A percentile compares a stretch with the other conserved stretches of the same genome.
Conservation (phyloP, 1,140 invertebrate species). For the Diorhabda carinulata region DNA sequence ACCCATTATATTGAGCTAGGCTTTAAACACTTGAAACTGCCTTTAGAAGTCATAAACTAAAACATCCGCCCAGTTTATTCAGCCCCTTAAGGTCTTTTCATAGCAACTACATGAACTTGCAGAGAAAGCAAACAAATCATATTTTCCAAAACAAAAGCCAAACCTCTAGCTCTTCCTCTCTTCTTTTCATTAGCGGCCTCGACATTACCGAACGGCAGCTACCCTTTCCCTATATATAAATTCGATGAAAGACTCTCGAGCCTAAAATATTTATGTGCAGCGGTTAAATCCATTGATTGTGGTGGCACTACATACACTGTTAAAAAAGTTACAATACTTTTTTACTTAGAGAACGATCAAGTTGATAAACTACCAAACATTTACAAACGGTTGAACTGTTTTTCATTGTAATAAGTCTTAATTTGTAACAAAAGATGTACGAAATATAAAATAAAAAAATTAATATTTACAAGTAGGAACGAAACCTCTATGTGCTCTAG, state of each 20-base stretch:
- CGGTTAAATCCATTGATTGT: slow-evolving; percentile 16
- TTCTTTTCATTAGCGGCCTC: slow-evolving; percentile 10
- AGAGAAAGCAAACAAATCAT: slow-evolving; percentile 13
- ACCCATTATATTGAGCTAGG: too few relatives aligned
- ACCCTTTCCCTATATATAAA: neutral
- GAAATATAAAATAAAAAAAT: too few relatives aligned
- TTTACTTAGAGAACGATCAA: too few relatives aligned
- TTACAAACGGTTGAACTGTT: too few relatives aligned
- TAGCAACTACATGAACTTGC: slow-evolving; percentile 3
- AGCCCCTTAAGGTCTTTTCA: slow-evolving; percentile 1
- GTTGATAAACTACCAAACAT: too few relatives aligned
- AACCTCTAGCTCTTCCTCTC: slow-evolving; percentile 4
- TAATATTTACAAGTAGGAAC: too few relatives aligned
- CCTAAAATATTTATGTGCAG: slow-evolving; percentile 16
- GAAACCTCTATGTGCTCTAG: too few relatives aligned
- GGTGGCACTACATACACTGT: neutral
- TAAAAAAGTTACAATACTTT: too few relatives aligned
- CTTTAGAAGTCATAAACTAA: neutral
- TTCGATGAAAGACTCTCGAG: slow-evolving; percentile 9
- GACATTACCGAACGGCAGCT: slow-evolving; percentile 4
- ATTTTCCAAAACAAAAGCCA: slow-evolving; percentile 17
- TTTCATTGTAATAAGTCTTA: too few relatives aligned
- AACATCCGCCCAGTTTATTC: neutral
- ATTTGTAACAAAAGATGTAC: too few relatives aligned
- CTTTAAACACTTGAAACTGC: too few relatives aligned